A percentile compares a stretch with the other conserved stretches of the same genome.
Conservation (phyloP, 2,888 invertebrate species). For the Habrosyne pyritoides region DNA sequence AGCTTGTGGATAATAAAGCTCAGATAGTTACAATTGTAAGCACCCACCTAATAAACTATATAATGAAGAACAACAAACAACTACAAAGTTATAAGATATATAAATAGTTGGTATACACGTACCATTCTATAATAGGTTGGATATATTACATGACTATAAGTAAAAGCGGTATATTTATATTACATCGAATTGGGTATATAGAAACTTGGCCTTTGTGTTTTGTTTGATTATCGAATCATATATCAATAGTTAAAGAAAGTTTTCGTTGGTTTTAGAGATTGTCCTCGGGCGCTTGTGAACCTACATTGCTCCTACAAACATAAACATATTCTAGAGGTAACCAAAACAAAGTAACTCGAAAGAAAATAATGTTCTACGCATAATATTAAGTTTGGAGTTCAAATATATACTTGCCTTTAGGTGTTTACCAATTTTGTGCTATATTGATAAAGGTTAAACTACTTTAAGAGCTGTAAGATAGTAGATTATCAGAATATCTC, state of each 20-base stretch:
- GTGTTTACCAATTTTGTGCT: background rate
- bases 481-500: too few species aligned
- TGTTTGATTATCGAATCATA: constrained; percentile 40
- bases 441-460: background rate
- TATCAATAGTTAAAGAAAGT: constrained; percentile 28
- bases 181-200: background rate
- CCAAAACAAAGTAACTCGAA: constrained; percentile 27
- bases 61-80: background rate
- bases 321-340: constrained; percentile 33
- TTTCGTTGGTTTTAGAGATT: constrained; percentile 29
- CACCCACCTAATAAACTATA: background rate
- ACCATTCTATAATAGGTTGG: background rate
- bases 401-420: constrained; percentile 1
- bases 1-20: background rate
- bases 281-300: constrained; percentile 21
- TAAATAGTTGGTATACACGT: background rate
- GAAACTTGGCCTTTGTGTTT: constrained; percentile 47
- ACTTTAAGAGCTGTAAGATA: too few species aligned
- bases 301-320: constrained; percentile 29
- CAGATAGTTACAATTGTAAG: background rate
- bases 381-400: constrained; percentile 18
- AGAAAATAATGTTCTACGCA: constrained; percentile 22
- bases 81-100: background rate
- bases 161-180: constrained; percentile 1
- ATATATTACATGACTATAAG: background rate